phyloP scores from a whole-genome alignment of 2,888 invertebrate species.

The Acleris sparsana region DNA sequence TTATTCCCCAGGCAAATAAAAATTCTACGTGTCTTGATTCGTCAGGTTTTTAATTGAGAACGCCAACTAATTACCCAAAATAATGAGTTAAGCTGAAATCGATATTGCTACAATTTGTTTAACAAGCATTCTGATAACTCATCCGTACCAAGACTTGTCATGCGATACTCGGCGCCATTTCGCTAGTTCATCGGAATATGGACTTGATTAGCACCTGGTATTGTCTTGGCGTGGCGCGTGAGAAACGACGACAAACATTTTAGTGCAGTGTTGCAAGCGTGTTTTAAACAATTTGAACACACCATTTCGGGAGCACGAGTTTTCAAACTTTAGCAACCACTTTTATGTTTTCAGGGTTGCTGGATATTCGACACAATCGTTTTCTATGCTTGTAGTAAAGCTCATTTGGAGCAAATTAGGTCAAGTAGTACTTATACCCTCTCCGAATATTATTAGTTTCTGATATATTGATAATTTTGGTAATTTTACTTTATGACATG shows the following conservation, averaged over 20 bases:
- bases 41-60: background rate
- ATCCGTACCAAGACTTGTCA: conserved; percentile 41
- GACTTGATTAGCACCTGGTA: conserved; percentile 42
- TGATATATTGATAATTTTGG: too few relatives aligned
- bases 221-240: conserved; percentile 45
- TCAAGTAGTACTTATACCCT: too few relatives aligned
- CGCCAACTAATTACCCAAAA: background rate
- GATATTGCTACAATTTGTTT: conserved; percentile 23
- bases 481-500: too few relatives aligned
- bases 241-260: conserved; percentile 47
- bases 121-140: conserved; percentile 35
- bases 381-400: too few relatives aligned
- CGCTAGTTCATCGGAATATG: conserved; percentile 47
- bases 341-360: background rate
- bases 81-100: conserved; percentile 12
- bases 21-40: too few relatives aligned
- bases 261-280: conserved; percentile 35
- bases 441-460: too few relatives aligned
- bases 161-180: conserved; percentile 41
- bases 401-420: too few relatives aligned
- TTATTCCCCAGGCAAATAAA: too few relatives aligned
- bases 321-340: conserved; percentile 28
- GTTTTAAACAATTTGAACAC: conserved; percentile 47
- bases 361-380: too few relatives aligned
- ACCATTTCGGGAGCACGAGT: conserved; percentile 45